phyloP scores from a whole-genome alignment of 2,888 invertebrate genomes.

The Chloromyia formosa region DNA sequence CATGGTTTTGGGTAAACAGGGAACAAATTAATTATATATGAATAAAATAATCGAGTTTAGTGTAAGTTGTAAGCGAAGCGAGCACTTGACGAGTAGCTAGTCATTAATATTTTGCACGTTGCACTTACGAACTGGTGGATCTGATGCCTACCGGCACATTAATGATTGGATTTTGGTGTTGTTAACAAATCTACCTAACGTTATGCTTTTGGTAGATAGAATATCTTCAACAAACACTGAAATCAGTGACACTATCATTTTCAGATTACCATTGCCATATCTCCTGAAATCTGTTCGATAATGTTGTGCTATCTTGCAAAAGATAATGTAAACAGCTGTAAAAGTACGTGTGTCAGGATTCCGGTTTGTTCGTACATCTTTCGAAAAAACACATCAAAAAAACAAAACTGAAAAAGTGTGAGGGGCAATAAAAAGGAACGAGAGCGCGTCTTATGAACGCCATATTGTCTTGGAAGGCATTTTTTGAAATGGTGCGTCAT shows the following conservation, averaged over 20 bases:
- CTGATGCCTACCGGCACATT: neutral
- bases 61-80: no score
- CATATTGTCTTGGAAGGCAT: neutral
- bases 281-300: conserved; percentile 28
- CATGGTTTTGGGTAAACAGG: no score
- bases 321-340: conserved; percentile 33
- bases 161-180: neutral
- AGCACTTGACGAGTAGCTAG: no score
- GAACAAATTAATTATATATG: no score
- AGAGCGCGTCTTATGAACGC: neutral
- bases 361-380: neutral
- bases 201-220: neutral
- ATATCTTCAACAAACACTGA: conserved; percentile 34
- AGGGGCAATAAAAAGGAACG: no score
- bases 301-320: conserved; percentile 29
- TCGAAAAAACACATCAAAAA: no score
- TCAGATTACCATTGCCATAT: conserved; percentile 22
- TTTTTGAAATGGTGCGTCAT: neutral
- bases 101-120: no score
- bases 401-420: no score
- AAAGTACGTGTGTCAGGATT: conserved; percentile 4
- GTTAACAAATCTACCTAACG: neutral
- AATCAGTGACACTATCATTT: conserved; percentile 26
- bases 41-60: no score
- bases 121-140: neutral